phyloP scores from a whole-genome alignment of 2,888 invertebrate species.

The Megaustenia siamemsis region DNA sequence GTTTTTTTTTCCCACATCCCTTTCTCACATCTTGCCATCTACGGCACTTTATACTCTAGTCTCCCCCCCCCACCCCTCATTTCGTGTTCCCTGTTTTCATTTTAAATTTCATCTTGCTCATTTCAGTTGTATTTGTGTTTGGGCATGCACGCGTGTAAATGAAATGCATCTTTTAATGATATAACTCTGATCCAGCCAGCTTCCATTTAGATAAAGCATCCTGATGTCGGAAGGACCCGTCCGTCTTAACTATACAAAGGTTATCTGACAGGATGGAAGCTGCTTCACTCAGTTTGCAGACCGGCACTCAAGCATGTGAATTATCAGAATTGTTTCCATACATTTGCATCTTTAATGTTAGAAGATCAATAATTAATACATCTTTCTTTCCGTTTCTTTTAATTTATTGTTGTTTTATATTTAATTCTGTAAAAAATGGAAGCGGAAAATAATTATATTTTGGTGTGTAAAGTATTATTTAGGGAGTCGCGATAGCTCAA shows the following conservation, averaged over 20 bases:
- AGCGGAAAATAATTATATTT: too few relatives aligned
- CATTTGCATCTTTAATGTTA: neutral
- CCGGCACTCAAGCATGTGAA: neutral
- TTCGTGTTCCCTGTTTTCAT: neutral
- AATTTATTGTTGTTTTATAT: too few relatives aligned
- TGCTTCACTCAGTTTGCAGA: neutral
- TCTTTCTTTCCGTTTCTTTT: too few relatives aligned
- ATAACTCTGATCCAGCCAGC: neutral
- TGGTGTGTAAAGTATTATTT: too few relatives aligned
- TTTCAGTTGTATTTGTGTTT: neutral
- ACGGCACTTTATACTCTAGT: neutral
- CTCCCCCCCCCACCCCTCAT: neutral
- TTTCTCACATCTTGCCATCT: too few relatives aligned
- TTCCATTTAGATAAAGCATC: conserved; percentile 2
- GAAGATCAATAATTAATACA: too few relatives aligned
- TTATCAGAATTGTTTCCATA: neutral
- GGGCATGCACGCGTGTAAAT: neutral
- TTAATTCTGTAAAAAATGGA: too few relatives aligned
- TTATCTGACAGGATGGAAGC: neutral
- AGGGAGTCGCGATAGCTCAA: too few relatives aligned
- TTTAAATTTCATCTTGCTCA: neutral
- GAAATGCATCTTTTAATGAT: conserved; percentile 2
- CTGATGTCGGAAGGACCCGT: neutral
- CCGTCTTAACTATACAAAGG: neutral
- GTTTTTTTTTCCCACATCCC: too few relatives aligned